These are phyloP conservation scores for Beris chalybata DNA, from an alignment of 2,888 invertebrate genomes.

Conservation along the genomic window DNA sequence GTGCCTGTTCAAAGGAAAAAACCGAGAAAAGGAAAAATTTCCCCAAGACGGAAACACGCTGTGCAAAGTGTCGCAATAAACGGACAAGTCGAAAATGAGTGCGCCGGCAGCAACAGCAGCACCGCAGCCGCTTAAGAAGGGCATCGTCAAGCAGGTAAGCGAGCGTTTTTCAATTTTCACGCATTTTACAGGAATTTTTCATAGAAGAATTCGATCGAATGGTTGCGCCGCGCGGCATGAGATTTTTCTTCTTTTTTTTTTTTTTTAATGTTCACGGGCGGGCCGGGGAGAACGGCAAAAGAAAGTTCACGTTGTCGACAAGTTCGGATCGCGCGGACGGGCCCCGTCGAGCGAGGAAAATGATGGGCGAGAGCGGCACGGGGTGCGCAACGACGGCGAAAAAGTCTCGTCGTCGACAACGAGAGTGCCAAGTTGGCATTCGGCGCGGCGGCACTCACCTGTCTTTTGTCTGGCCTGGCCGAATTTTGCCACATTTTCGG, in stretches of 20 bases:
- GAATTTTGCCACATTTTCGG: slow-evolving; percentile 10
- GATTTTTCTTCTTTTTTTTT: neutral
- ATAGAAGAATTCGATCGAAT: neutral
- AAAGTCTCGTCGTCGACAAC: neutral
- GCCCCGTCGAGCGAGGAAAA: slow-evolving; percentile 9
- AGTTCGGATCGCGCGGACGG: neutral
- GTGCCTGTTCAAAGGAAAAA: too few relatives aligned
- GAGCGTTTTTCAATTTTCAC: slow-evolving; percentile 18
- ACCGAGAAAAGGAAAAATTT: too few relatives aligned
- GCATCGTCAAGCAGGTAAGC: slow-evolving; percentile 56
- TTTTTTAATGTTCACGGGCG: neutral
- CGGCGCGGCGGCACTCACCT: neutral
- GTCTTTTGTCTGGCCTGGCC: neutral
- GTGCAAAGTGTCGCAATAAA: too few relatives aligned
- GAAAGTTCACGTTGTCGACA: slow-evolving; percentile 24
- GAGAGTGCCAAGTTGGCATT: slow-evolving; percentile 29
- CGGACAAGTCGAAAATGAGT: slow-evolving; percentile 36
- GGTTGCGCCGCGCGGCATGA: neutral
- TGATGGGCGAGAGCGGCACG: neutral
- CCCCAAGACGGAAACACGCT: too few relatives aligned
- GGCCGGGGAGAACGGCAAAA: slow-evolving; percentile 10
- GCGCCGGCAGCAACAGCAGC: slow-evolving; percentile 48
- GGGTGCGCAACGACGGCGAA: neutral
- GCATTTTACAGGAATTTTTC: slow-evolving; percentile 2
- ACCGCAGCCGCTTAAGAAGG: slow-evolving; percentile 48